phyloP scores from a whole-genome alignment of 2,888 invertebrate genomes.

The Crematogaster levior region DNA sequence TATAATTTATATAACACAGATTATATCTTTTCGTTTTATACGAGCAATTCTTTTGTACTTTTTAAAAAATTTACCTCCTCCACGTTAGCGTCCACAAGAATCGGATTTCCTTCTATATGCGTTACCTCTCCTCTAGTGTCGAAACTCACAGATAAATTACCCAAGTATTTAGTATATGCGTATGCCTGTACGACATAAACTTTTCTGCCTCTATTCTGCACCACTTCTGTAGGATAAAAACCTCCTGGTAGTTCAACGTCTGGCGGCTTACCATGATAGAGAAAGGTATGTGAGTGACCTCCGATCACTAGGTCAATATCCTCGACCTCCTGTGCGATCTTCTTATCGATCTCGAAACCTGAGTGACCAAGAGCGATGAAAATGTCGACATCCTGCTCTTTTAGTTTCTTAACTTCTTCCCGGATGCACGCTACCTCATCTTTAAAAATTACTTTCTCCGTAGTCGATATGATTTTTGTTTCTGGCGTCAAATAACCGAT shows the following conservation, averaged over 20 bases:
- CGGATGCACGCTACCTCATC: conserved; percentile 91
- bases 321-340: conserved; percentile 92
- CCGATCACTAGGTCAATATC: conserved; percentile 95
- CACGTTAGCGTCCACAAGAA: conserved; percentile 89
- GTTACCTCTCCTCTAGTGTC: conserved; percentile 90
- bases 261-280: conserved; percentile 90
- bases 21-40: too few relatives aligned
- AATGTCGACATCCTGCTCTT: conserved; percentile 90
- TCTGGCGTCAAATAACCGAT: conserved; percentile 95
- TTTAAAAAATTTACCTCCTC: conserved; percentile 85
- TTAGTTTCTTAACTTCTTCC: conserved; percentile 89
- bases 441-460: conserved; percentile 85
- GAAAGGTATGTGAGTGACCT: conserved; percentile 96
- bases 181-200: conserved; percentile 96
- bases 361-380: conserved; percentile 96
- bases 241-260: conserved; percentile 91
- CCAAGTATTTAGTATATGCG: conserved; percentile 96
- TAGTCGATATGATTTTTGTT: conserved; percentile 88
- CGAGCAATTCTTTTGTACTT: not conserved
- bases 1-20: too few relatives aligned
- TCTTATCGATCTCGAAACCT: conserved; percentile 91
- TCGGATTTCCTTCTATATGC: conserved; percentile 91
- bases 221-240: conserved; percentile 92
- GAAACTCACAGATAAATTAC: conserved; percentile 90
- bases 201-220: conserved; percentile 90